These are phyloP conservation scores for Sipha flava DNA, from an alignment of 1,140 invertebrate genomes.

Conservation along the genomic window DNA sequence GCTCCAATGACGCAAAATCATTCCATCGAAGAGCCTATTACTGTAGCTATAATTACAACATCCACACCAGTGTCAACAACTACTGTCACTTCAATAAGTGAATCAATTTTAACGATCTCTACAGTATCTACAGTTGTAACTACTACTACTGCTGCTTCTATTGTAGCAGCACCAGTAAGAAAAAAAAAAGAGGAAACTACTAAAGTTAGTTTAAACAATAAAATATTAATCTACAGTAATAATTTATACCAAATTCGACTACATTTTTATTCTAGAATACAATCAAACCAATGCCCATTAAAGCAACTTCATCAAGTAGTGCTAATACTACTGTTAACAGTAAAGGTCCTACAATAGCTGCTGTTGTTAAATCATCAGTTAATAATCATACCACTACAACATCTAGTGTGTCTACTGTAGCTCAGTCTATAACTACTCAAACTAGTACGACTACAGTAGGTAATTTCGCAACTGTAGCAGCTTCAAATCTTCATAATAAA, in stretches of 20 bases:
- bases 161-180: background rate
- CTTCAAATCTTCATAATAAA: constrained; percentile 41
- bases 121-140: constrained; percentile 7
- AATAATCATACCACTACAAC: background rate
- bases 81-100: background rate
- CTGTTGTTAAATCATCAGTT: constrained; percentile 28
- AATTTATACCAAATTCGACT: background rate
- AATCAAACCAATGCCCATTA: constrained; percentile 64
- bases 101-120: constrained; percentile 18
- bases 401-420: constrained; percentile 18
- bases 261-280: constrained; percentile 36
- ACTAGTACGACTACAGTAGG: constrained; percentile 40
- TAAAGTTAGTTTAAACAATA: background rate
- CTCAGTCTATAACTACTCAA: constrained; percentile 21
- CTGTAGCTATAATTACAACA: constrained; percentile 47
- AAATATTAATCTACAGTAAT: constrained; percentile 36
- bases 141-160: constrained; percentile 5
- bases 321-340: background rate
- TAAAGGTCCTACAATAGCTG: constrained; percentile 16
- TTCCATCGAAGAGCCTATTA: constrained; percentile 53
- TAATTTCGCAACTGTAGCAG: constrained; percentile 57
- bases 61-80: constrained; percentile 20
- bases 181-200: constrained; percentile 7
- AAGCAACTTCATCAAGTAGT: constrained; percentile 2
- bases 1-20: constrained; percentile 49